phyloP scores from a whole-genome alignment of 2,888 invertebrate genomes.

The Tinea trinotella region DNA sequence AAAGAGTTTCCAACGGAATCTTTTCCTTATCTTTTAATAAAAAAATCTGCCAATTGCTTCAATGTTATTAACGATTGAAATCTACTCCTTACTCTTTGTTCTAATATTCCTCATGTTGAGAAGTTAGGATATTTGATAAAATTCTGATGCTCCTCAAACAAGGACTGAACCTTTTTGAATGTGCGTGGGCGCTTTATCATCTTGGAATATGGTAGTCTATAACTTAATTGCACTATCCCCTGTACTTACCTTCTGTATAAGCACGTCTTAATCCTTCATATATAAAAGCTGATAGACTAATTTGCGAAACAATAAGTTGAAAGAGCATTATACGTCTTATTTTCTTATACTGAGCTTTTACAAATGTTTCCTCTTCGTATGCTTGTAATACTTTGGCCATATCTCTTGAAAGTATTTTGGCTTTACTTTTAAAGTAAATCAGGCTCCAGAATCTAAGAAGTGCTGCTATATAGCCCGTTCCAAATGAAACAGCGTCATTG shows the following conservation, averaged over 20 bases:
- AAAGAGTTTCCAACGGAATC: too few species aligned
- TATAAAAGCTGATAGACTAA: neutral
- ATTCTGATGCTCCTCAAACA: too few species aligned
- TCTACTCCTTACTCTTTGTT: too few species aligned
- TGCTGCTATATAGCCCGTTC: neutral
- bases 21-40: too few species aligned
- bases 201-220: too few species aligned
- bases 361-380: slow-evolving; percentile 38
- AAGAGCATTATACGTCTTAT: slow-evolving; percentile 40
- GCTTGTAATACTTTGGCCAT: slow-evolving; percentile 23
- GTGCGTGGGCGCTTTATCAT: too few species aligned
- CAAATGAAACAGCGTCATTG: slow-evolving; percentile 15
- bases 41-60: too few species aligned
- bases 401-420: neutral
- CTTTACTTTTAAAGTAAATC: neutral
- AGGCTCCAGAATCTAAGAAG: neutral
- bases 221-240: too few species aligned
- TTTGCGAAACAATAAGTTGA: neutral
- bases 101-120: too few species aligned
- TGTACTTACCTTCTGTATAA: slow-evolving; percentile 1
- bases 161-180: too few species aligned
- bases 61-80: too few species aligned
- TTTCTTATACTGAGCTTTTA: slow-evolving; percentile 41
- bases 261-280: neutral
- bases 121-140: too few species aligned